A percentile compares a stretch with the other conserved stretches of the same genome.
phyloP scores from a whole-genome alignment of 1,140 invertebrate genomes.

The Dendrolimus punctatus region DNA sequence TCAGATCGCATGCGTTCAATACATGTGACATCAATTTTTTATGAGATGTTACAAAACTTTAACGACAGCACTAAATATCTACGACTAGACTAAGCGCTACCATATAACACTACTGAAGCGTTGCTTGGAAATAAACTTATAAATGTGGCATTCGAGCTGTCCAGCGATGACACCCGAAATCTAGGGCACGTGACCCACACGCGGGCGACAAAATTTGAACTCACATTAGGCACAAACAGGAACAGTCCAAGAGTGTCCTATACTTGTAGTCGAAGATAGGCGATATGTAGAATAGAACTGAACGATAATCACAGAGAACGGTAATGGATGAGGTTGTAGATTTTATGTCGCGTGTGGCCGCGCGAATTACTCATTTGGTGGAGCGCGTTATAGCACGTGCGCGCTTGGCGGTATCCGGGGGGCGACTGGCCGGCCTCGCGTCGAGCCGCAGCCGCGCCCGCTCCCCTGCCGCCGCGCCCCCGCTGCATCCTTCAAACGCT shows the following conservation, averaged over 20 bases:
- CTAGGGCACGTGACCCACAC: conserved; percentile 59
- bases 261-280: conserved; percentile 18
- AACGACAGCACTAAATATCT: conserved; percentile 15
- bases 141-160: conserved; percentile 47
- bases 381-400: conserved; percentile 21
- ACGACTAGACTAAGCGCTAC: conserved; percentile 16
- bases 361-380: conserved; percentile 58
- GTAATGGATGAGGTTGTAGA: conserved; percentile 13
- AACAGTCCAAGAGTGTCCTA: conserved; percentile 52
- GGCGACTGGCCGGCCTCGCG: conserved; percentile 50
- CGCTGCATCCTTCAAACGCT: conserved; percentile 63
- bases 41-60: conserved; percentile 18
- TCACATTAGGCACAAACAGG: conserved; percentile 60
- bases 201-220: conserved; percentile 41
- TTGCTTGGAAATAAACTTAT: conserved; percentile 43
- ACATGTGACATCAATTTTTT: conserved; percentile 22
- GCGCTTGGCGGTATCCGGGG: conserved; percentile 26
- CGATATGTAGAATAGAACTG: too few relatives aligned
- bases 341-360: conserved; percentile 2
- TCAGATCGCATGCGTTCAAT: conserved; percentile 28
- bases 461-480: conserved; percentile 17
- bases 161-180: conserved; percentile 54
- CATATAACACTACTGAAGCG: conserved; percentile 32
- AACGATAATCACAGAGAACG: conserved; percentile 44
- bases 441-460: conserved; percentile 16